Percentiles rank a stretch among this genome's conserved stretches.
Evolutionary conservation across 1,140 invertebrate genomes (phyloP).

Genomic region (Bombyx mandarina): DNA sequence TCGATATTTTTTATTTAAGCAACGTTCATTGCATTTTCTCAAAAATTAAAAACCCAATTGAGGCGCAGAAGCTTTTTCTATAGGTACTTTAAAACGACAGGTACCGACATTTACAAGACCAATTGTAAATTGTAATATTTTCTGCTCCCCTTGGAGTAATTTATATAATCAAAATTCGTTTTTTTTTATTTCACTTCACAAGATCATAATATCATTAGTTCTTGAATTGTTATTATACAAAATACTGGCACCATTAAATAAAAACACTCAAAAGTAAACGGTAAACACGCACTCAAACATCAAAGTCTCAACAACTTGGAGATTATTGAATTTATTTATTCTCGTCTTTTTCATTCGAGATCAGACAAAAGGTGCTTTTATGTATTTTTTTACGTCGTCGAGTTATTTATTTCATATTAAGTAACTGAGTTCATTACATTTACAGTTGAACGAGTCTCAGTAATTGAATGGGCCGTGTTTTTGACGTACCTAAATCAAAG

Average conservation of each 20-base stretch:
- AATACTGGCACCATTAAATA: constrained; percentile 11
- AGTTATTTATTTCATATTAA: constrained; percentile 12
- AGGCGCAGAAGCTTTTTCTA: too few species aligned
- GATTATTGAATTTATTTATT: constrained; percentile 27
- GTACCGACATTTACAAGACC: too few species aligned
- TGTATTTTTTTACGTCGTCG: constrained; percentile 14
- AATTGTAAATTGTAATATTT: too few species aligned
- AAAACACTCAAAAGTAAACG: constrained; percentile 13
- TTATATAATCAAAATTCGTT: too few species aligned
- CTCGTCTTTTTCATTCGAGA: constrained; percentile 13
- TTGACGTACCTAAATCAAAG: constrained; percentile 4
- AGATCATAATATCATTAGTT: too few species aligned
- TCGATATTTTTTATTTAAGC: too few species aligned
- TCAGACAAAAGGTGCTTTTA: constrained; percentile 19
- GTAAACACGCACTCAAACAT: constrained; percentile 15
- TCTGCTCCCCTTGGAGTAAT: too few species aligned
- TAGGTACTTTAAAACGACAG: too few species aligned
- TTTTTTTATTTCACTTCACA: too few species aligned
- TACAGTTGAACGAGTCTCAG: not conserved
- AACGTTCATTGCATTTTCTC: too few species aligned
- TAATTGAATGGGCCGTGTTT: not conserved
- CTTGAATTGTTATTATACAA: not conserved
- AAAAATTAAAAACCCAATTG: too few species aligned
- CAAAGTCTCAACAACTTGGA: constrained; percentile 13
- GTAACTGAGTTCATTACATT: constrained; percentile 5